These are phyloP conservation scores for Caerostris darwini DNA, from an alignment of 1,140 invertebrate genomes.

Conservation along the genomic window DNA sequence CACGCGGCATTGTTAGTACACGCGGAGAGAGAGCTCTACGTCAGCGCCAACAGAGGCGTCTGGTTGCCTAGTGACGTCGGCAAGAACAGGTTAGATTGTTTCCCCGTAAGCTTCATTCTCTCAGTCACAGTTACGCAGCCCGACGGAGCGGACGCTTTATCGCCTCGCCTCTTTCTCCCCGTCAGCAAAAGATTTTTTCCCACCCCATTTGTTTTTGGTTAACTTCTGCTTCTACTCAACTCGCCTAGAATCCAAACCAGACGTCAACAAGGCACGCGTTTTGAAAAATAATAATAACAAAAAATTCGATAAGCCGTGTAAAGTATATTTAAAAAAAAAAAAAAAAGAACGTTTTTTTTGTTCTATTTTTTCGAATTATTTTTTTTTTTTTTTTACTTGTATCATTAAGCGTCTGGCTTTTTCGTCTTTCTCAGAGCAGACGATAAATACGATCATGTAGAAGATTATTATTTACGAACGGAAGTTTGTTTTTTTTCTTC, in stretches of 20 bases:
- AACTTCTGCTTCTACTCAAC: not conserved
- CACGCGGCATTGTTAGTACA: constrained; percentile 74
- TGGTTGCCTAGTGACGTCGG: constrained; percentile 65
- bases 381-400: not conserved
- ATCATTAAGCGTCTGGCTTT: not conserved
- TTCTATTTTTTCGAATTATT: not conserved
- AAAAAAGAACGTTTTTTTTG: not conserved
- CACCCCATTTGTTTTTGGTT: not conserved
- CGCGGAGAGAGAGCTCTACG: constrained; percentile 28
- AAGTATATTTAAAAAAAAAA: not conserved
- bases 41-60: constrained; percentile 67
- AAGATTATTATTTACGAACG: not conserved
- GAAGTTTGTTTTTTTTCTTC: not conserved
- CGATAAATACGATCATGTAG: not conserved
- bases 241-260: not conserved
- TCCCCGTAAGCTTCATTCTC: constrained; percentile 46
- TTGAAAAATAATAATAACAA: not conserved
- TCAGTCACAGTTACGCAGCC: constrained; percentile 69
- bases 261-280: constrained; percentile 47
- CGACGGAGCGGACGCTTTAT: not conserved
- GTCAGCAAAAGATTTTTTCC: constrained; percentile 3
- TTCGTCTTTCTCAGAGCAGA: not conserved
- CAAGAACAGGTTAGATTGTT: constrained; percentile 74
- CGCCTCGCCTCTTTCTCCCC: not conserved
- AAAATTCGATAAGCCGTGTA: not conserved